Evolutionary conservation across 2,888 invertebrate species (phyloP), one percentile per base, ranked within the genome.

Genomic region (Eulithis testata): DNA sequence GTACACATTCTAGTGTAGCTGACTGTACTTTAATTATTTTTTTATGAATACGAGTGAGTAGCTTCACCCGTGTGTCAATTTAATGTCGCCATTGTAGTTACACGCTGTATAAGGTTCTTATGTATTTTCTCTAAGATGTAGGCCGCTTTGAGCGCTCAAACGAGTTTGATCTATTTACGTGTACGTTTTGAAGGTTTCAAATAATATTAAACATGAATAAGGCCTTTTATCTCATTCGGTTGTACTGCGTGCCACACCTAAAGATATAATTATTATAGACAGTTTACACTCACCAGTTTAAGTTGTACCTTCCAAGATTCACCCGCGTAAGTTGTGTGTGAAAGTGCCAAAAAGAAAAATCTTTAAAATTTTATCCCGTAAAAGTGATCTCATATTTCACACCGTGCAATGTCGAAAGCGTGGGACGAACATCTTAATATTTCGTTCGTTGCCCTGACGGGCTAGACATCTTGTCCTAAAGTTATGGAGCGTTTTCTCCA

Each of bases 401-500:
- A 27, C 50, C 21, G 40, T 43, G 27, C 27, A 44, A 11, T n/a
- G 7, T 44, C 27, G 44, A 62, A 49, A 57, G 47, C 63, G 63
- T 63, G 52, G 53, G 58, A 52, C 40, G 63, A 52, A 63, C 51
- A 57, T 47, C 52, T 50, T 63, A 63, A 67, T 67, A 65, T 63
- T 63, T 65, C 61, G 70, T 63, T 63, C 68, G 54, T 70, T 70
- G 65, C 59, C 56, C 65, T 45, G 49, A 8, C 52, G 43, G 40
- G 56, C 57, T 53, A 65, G 65, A 65, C 65, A 60, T 57, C 37
- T 45, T 14, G 37, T 40, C 36, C n/a, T 27, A 12, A 37, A 21
- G 37, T 60, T 45, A 49, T 21, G 51, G 43, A 11, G 12, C 27
- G 36, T 52, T 44, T 52, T 44, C 52, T 50, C 59, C 55, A 21